phyloP scores from a whole-genome alignment of 1,140 invertebrate species.

The Spodoptera frugiperda region DNA sequence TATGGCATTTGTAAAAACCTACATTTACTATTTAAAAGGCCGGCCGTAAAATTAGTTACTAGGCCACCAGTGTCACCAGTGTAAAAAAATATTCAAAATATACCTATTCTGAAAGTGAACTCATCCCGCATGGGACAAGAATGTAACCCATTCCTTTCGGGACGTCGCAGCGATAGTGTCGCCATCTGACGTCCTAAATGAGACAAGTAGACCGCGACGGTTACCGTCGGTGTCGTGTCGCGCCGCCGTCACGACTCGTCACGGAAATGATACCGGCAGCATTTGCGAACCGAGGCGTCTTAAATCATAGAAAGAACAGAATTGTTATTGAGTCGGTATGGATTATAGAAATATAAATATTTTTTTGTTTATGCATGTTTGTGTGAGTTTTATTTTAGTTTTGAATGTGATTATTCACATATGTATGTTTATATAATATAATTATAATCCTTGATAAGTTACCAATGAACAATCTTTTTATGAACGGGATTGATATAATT shows the following conservation, averaged over 20 bases:
- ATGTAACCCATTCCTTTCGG: background rate
- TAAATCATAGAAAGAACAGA: background rate
- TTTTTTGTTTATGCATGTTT: too few species aligned
- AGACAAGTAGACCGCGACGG: conserved; percentile 33
- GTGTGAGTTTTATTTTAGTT: too few species aligned
- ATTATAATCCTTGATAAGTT: too few species aligned
- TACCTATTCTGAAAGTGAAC: background rate
- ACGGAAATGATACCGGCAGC: conserved; percentile 42
- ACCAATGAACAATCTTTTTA: too few species aligned
- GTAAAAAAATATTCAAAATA: too few species aligned
- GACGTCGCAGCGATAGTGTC: conserved; percentile 1
- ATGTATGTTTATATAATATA: too few species aligned
- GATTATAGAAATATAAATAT: background rate
- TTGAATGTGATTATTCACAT: too few species aligned
- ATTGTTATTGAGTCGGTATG: background rate
- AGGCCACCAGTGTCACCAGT: too few species aligned
- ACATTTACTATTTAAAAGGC: too few species aligned
- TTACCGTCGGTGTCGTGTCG: conserved; percentile 16
- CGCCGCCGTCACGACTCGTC: background rate
- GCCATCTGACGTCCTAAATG: conserved; percentile 31
- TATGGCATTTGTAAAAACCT: too few species aligned
- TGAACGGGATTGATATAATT: too few species aligned
- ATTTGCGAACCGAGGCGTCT: conserved; percentile 11
- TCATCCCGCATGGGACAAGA: background rate
- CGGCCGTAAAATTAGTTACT: too few species aligned